Evolutionary conservation across 35 echinoderm and acorn worm species (phyloP).

Genomic region (Apostichopus parvimensis): DNA sequence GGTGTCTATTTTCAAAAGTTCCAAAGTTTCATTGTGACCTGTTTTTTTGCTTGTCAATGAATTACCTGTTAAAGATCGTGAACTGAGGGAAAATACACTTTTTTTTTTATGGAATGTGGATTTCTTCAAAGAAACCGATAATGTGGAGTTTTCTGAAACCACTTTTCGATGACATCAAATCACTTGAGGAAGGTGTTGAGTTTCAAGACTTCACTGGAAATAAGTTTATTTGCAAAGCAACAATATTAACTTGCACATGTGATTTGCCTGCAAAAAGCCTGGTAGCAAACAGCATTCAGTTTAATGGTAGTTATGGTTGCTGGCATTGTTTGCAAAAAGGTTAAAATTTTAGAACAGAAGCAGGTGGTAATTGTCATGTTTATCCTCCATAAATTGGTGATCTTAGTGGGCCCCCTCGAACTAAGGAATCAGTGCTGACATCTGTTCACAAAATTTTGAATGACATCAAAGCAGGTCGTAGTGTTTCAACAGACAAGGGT

Average conservation of each 20-base stretch:
- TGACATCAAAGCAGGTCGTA: not conserved
- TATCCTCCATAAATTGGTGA: not conserved
- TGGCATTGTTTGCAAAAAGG: conserved; percentile 57
- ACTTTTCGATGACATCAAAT: conserved; percentile 24
- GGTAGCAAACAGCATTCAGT: conserved; percentile 56
- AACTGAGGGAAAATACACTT: conserved; percentile 47
- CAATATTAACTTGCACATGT: conserved; percentile 56
- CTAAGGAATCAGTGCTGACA: not conserved
- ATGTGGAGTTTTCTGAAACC: conserved; percentile 59
- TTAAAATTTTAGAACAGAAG: not conserved
- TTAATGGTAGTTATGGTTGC: conserved; percentile 50
- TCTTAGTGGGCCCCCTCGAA: not conserved
- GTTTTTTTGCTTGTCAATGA: conserved; percentile 55
- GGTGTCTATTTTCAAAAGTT: conserved; percentile 35
- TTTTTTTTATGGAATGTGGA: conserved; percentile 56
- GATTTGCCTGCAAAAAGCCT: conserved; percentile 57
- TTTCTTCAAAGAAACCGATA: conserved; percentile 44
- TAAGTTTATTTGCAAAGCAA: conserved; percentile 29
- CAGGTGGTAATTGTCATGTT: not conserved
- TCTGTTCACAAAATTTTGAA: not conserved
- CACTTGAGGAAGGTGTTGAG: conserved; percentile 44
- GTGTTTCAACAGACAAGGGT: not conserved
- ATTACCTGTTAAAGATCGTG: not conserved
- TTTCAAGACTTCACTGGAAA: conserved; percentile 29
- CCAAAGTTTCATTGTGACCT: conserved; percentile 56